A percentile compares a stretch with the other conserved stretches of the same genome.
phyloP scores from a whole-genome alignment of 2,797 vertebrate genomes.

The Gymnoscopelus braueri region DNA sequence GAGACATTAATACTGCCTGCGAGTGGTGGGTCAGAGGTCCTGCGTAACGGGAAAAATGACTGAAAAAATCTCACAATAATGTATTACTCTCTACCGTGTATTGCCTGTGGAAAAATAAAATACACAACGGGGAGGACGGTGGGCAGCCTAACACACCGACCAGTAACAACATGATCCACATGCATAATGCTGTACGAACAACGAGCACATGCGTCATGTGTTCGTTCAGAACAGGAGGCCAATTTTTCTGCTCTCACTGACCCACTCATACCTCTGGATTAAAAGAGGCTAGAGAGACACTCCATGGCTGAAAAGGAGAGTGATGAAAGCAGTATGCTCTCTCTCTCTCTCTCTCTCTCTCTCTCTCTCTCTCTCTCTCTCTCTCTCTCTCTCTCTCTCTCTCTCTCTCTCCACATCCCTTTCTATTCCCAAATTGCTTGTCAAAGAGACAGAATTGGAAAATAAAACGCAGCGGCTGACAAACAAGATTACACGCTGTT shows the following conservation, averaged over 20 bases:
- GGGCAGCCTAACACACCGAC: constrained; percentile 14
- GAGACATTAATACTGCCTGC: constrained; percentile 45
- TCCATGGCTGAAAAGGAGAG: constrained; percentile 71
- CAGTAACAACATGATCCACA: constrained; percentile 10
- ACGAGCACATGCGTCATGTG: background rate
- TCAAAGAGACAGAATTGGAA: constrained; percentile 78
- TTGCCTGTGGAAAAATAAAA: constrained; percentile 13
- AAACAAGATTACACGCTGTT: constrained; percentile 83
- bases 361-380: constrained; percentile 58
- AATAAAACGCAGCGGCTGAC: constrained; percentile 75
- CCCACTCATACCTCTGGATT: constrained; percentile 69
- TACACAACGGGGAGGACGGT: constrained; percentile 26
- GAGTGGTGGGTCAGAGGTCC: constrained; percentile 48
- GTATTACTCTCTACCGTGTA: no score
- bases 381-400: constrained; percentile 45
- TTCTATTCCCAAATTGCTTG: constrained; percentile 76
- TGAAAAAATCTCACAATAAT: constrained; percentile 24
- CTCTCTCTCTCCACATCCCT: constrained; percentile 64
- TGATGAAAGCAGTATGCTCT: constrained; percentile 50
- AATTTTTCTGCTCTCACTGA: constrained; percentile 68
- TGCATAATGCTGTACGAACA: background rate
- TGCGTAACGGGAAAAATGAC: constrained; percentile 30
- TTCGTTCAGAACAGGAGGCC: constrained; percentile 52
- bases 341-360: constrained; percentile 38
- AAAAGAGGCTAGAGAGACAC: constrained; percentile 61